A percentile compares a stretch with the other conserved stretches of the same genome.
phyloP scores from a whole-genome alignment of 2,888 invertebrate species.

The Brenthis ino region DNA sequence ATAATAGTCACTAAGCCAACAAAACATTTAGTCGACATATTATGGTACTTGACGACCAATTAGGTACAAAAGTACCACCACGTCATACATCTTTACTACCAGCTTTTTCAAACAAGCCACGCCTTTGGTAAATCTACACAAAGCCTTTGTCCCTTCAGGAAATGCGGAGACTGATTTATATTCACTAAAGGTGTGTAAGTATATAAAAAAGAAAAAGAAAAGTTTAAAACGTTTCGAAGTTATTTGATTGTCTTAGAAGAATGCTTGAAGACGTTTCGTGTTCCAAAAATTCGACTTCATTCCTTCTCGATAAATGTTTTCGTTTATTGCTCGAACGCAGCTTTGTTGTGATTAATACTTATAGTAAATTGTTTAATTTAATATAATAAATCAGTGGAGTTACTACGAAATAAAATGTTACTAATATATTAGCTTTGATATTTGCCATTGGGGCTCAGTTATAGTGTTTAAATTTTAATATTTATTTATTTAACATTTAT shows the following conservation, averaged over 20 bases:
- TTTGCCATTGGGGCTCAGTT: no score
- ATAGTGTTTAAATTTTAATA: no score
- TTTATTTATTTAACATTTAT: no score
- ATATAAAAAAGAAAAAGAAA: slow-evolving; percentile 14
- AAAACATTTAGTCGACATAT: no score
- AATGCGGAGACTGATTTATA: slow-evolving; percentile 25
- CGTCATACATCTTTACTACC: neutral
- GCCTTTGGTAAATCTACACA: slow-evolving; percentile 23
- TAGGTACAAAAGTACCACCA: neutral
- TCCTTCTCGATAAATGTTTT: neutral
- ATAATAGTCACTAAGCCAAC: no score
- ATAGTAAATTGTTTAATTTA: neutral
- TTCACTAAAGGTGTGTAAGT: slow-evolving; percentile 12
- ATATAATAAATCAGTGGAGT: neutral
- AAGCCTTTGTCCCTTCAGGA: slow-evolving; percentile 25
- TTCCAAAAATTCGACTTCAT: slow-evolving; percentile 1
- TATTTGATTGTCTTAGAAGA: slow-evolving; percentile 19
- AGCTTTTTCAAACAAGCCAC: slow-evolving; percentile 25
- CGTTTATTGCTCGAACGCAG: slow-evolving; percentile 3
- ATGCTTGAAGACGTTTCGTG: slow-evolving; percentile 10
- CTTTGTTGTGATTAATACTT: neutral
- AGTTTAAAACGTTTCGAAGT: slow-evolving; percentile 11
- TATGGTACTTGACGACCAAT: no score
- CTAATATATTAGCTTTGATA: no score
- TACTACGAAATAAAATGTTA: no score